phyloP scores from a whole-genome alignment of 35 echinoderm and acorn worm species.

The Ophioderma brevispina region DNA sequence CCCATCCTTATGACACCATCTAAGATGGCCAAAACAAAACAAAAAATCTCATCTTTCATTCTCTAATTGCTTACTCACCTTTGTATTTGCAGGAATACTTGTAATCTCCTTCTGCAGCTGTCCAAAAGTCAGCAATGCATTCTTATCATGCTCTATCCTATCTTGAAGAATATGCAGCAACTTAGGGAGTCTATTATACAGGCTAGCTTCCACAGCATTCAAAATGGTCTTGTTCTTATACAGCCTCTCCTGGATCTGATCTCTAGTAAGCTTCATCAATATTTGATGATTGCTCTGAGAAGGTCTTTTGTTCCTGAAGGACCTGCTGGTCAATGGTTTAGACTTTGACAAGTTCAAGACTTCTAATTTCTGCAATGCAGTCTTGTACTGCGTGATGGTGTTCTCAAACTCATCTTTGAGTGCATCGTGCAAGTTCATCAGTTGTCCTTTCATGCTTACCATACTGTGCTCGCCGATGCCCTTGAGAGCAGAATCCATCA shows the following conservation, averaged over 20 bases:
- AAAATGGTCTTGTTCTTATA: conserved; percentile 95
- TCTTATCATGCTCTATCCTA: conserved; percentile 90
- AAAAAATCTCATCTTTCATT: too few species aligned
- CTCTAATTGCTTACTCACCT: background rate
- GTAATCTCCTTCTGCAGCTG: conserved; percentile 80
- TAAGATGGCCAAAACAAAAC: too few species aligned
- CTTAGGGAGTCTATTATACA: conserved; percentile 69
- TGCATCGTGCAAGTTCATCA: conserved; percentile 88
- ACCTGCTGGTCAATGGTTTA: conserved; percentile 74
- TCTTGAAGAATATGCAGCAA: conserved; percentile 79
- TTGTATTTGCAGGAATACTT: conserved; percentile 75
- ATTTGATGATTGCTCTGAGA: conserved; percentile 71
- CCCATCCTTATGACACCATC: too few species aligned
- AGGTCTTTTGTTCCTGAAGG: conserved; percentile 43
- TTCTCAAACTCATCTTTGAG: conserved; percentile 84
- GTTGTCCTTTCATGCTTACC: conserved; percentile 60
- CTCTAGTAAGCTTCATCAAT: conserved; percentile 78
- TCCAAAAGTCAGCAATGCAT: conserved; percentile 89
- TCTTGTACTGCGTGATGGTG: conserved; percentile 59
- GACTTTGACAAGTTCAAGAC: conserved; percentile 66
- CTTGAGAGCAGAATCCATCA: conserved; percentile 82
- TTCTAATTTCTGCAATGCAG: conserved; percentile 75
- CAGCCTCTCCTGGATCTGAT: conserved; percentile 76
- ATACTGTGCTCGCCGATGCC: conserved; percentile 92
- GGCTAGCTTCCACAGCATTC: conserved; percentile 80